A percentile compares a stretch with the other conserved stretches of the same genome.
These are phyloP conservation scores for Himalopsyche phryganea DNA, from an alignment of 1,140 invertebrate genomes.

Conservation along the genomic window DNA sequence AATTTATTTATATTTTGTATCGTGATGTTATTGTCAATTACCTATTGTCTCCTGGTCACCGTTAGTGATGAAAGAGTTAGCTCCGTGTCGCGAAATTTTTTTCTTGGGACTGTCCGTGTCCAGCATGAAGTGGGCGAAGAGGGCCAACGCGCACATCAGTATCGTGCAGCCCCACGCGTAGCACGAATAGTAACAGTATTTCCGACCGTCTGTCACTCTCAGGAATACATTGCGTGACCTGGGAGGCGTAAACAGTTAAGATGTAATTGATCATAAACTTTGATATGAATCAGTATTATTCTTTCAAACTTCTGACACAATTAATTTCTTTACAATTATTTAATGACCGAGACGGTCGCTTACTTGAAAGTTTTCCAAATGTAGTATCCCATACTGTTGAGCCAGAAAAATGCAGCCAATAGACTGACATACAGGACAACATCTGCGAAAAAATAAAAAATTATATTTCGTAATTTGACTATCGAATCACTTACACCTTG, in stretches of 20 bases:
- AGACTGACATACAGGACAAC: conserved; percentile 69
- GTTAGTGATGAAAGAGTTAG: conserved; percentile 47
- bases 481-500: no score
- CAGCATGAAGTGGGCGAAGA: conserved; percentile 78
- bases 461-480: neutral
- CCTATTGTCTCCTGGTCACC: conserved; percentile 64
- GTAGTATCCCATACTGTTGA: conserved; percentile 79
- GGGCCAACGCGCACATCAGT: conserved; percentile 64
- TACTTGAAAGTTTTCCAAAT: conserved; percentile 81
- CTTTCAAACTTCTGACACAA: no score
- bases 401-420: conserved; percentile 77
- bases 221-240: conserved; percentile 79
- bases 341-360: conserved; percentile 36
- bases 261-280: no score
- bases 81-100: conserved; percentile 32
- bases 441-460: conserved; percentile 57
- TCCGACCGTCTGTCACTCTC: conserved; percentile 74
- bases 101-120: conserved; percentile 61
- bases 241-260: conserved; percentile 34
- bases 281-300: no score
- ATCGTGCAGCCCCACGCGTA: conserved; percentile 75
- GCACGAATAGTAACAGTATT: conserved; percentile 80
- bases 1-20: no score
- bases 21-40: conserved; percentile 38
- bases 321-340: no score